Evolutionary conservation across 2,113 vertebrate genomes (phyloP).

Genomic region (Oryzias javanicus): DNA sequence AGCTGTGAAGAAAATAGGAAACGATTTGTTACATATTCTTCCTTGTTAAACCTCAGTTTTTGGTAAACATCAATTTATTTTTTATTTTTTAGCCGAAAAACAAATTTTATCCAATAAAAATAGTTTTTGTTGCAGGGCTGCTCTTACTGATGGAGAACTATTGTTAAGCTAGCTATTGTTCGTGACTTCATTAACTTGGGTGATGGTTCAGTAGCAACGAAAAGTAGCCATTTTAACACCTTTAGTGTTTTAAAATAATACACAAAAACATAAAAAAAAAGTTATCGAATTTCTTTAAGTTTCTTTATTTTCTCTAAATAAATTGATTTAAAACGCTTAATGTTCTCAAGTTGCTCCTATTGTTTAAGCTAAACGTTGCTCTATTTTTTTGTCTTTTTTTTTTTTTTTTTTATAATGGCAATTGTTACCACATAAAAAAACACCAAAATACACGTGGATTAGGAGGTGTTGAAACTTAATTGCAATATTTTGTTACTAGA

Average conservation of each 20-base stretch:
- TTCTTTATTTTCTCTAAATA: neutral
- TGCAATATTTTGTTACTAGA: neutral
- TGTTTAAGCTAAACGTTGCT: too few species aligned
- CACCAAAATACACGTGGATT: neutral
- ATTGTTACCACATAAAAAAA: too few species aligned
- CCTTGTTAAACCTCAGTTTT: neutral
- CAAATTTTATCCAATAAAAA: neutral
- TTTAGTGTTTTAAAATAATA: constrained; percentile 1
- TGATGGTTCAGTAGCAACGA: constrained; percentile 21
- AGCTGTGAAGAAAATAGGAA: constrained; percentile 34
- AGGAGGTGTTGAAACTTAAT: neutral
- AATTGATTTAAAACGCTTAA: too few species aligned
- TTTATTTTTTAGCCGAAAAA: accelerated
- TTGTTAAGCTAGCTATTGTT: constrained; percentile 67
- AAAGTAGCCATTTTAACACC: neutral
- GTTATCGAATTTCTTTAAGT: too few species aligned
- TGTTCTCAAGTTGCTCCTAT: too few species aligned
- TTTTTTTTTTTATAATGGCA: too few species aligned
- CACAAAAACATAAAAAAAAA: neutral
- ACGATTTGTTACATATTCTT: neutral
- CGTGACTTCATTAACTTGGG: constrained; percentile 56
- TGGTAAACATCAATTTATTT: accelerated
- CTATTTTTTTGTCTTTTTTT: too few species aligned
- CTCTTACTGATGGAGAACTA: constrained; percentile 10
- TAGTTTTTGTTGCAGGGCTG: neutral